Evolutionary conservation across 1,140 invertebrate species (phyloP).

Genomic region (Parasteatoda tepidariorum): DNA sequence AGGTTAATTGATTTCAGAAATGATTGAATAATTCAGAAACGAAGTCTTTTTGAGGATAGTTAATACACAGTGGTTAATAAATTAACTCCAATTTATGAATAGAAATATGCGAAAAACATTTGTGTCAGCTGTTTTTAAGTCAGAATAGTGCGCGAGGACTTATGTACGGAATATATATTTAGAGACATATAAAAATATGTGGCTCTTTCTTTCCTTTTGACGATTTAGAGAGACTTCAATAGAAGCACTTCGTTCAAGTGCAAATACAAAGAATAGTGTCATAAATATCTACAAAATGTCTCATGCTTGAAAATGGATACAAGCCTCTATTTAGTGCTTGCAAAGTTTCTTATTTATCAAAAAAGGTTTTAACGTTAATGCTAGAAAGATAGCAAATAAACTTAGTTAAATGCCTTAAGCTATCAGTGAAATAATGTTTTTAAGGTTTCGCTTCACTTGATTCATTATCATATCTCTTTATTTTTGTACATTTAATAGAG

Average conservation of each 20-base stretch:
- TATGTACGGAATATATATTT: conserved; percentile 24
- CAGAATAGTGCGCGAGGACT: conserved; percentile 20
- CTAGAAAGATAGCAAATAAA: not conserved
- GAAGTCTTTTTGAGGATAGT: too few species aligned
- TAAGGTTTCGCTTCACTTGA: not conserved
- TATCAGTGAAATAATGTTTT: not conserved
- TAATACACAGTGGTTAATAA: too few species aligned
- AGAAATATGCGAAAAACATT: too few species aligned
- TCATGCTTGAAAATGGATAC: conserved; percentile 10
- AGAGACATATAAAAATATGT: conserved; percentile 58
- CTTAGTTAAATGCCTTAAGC: conserved; percentile 11
- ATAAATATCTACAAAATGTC: conserved; percentile 29
- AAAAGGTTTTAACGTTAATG: not conserved
- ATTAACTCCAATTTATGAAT: too few species aligned
- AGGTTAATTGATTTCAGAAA: too few species aligned
- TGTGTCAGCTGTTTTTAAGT: too few species aligned
- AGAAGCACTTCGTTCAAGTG: conserved; percentile 38
- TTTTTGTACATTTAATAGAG: too few species aligned
- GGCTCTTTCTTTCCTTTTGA: conserved; percentile 15
- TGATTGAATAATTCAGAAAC: too few species aligned
- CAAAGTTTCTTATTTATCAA: not conserved
- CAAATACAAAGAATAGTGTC: conserved; percentile 50
- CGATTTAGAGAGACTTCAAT: conserved; percentile 32
- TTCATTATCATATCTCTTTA: too few species aligned
- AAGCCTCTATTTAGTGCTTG: not conserved